Base-by-base conservation (phyloP, 2,888 invertebrate species). In the Ischnus inquisitorius region DNA sequence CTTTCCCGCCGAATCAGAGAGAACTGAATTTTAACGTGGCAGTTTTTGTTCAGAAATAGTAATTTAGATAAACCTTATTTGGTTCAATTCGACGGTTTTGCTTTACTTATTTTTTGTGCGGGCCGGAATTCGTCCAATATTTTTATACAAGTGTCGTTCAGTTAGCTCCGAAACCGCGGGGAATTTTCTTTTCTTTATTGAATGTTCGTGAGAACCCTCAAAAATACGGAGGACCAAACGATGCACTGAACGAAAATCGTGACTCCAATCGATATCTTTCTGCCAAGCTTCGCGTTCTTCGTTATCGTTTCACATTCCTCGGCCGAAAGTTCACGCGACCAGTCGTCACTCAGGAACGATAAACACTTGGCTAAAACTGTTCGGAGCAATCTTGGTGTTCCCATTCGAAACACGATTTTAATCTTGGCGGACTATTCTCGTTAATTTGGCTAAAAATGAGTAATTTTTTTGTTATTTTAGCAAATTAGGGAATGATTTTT, bases 281-380 rank as follows among this genome's bases (percentile, higher is more conserved):
- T 79, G 6, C 80, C 54, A 22, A 75, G 48, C 16, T 48, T 68
- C n/a, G 69, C 77, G 34, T 82, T 71, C 64, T 71, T 82, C 25
- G 65, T 19, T 69, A 78, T 78, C 39, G 41, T 5, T 39, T 78
- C 72, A 3, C 71, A 62, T 25, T 82, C 77, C 57, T 46, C 39
- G 2, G 22, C 8, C 10, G 28, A 3, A 10, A 22, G 62, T 12
- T 65, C 48, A 34, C 28, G n/a, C 28, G n/a, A 71, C 72, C 78
- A 78, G 39, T 82, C 82, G 5, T 82, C 54, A 14, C 12, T 62
- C 62, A 82, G 5, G 39, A 79, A 71, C 3, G 41, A 51, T 48
- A 79, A 41, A 41, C 72, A 72, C 64, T 71, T 51, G 22, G 74
- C 79, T 80, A 80, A 74, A 74, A 80, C 79, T 80, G 19, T 28